Percentiles rank a stretch among this genome's conserved stretches.
Conservation (phyloP, 1,140 invertebrate genomes). For the Drosophila sp. region DNA sequence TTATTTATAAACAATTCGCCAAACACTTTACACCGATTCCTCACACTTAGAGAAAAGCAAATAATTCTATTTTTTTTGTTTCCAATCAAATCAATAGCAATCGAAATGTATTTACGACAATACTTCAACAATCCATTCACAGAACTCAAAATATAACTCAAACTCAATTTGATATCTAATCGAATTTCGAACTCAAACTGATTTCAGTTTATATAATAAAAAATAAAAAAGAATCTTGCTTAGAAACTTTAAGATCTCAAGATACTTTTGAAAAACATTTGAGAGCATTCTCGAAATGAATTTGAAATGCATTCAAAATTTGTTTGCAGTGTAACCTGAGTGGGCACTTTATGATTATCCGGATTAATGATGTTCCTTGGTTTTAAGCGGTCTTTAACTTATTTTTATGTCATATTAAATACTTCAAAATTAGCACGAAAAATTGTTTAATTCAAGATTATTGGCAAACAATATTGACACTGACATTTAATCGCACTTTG, state of each 20-base stretch:
- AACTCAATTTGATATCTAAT: no score
- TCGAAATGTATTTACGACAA: not conserved
- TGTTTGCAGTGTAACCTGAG: not conserved
- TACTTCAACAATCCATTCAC: not conserved
- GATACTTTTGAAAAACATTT: no score
- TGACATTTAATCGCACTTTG: not conserved
- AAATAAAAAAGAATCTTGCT: no score
- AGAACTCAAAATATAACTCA: no score
- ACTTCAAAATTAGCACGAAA: not conserved
- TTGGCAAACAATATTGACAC: not conserved
- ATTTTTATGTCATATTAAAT: constrained; percentile 1
- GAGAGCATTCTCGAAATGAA: not conserved
- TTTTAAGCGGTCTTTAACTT: not conserved
- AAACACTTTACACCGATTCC: constrained; percentile 45
- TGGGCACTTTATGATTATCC: not conserved
- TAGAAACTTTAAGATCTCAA: not conserved
- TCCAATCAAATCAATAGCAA: not conserved
- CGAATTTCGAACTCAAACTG: no score
- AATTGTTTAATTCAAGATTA: not conserved
- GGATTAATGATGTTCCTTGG: not conserved
- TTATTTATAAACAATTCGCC: constrained; percentile 77
- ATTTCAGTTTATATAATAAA: no score
- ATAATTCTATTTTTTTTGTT: not conserved
- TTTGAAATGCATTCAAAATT: not conserved
- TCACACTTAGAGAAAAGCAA: not conserved